These are phyloP conservation scores for Chalcis sispes DNA, from an alignment of 2,888 invertebrate genomes.

Conservation along the genomic window DNA sequence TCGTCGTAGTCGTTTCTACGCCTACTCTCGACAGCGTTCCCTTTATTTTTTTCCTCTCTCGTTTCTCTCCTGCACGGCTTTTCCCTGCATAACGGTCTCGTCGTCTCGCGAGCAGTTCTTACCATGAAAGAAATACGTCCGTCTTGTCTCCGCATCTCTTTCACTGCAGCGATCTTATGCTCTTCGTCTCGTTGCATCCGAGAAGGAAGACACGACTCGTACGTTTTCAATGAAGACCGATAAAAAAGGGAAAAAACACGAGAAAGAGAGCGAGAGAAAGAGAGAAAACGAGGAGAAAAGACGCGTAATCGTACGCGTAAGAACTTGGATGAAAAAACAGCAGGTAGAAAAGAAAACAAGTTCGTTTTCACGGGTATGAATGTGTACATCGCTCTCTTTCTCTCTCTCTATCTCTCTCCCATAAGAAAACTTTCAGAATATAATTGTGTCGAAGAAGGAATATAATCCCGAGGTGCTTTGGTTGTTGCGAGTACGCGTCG, in stretches of 20 bases:
- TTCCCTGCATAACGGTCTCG: slow-evolving; percentile 49
- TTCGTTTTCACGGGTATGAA: background rate
- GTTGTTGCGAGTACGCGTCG: no score
- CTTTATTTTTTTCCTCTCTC: slow-evolving; percentile 28
- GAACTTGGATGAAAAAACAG: no score
- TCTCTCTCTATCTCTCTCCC: background rate
- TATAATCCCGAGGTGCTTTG: background rate
- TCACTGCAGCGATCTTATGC: slow-evolving; percentile 31
- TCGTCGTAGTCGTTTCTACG: slow-evolving; percentile 1
- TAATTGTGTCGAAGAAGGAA: slow-evolving; percentile 2
- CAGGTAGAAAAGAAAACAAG: slow-evolving; percentile 45
- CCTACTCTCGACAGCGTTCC: slow-evolving; percentile 9
- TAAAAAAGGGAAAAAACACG: slow-evolving; percentile 34
- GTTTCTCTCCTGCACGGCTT: slow-evolving; percentile 32
- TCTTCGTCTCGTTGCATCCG: slow-evolving; percentile 16
- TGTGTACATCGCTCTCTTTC: background rate
- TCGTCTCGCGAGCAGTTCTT: slow-evolving; percentile 29
- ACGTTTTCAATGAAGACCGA: slow-evolving; percentile 6
- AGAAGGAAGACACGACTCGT: slow-evolving; percentile 32
- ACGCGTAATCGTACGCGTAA: no score
- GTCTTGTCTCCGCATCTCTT: slow-evolving; percentile 31
- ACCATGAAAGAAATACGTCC: slow-evolving; percentile 24
- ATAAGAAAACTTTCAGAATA: slow-evolving; percentile 34
- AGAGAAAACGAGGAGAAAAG: slow-evolving; percentile 37
- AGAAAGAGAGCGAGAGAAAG: background rate